These are phyloP conservation scores for Uromys caudimaculatus DNA, from an alignment of 2,797 vertebrate species.

Conservation along the genomic window DNA sequence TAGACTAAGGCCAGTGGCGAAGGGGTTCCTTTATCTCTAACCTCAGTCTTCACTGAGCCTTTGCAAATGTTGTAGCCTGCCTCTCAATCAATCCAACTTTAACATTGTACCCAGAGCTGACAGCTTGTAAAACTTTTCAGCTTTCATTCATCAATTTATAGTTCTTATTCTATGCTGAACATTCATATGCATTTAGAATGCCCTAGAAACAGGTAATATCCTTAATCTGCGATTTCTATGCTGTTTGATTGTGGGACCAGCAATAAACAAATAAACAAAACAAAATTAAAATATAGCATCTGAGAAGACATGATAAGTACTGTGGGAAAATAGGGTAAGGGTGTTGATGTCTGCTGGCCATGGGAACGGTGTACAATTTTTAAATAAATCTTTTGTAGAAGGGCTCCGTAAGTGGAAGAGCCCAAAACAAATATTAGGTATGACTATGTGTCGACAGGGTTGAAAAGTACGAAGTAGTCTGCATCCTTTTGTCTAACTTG, in stretches of 20 bases:
- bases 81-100: neutral
- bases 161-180: neutral
- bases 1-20: neutral
- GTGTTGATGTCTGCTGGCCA: neutral
- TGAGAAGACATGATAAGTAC: neutral
- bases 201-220: neutral
- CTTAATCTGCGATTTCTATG: neutral
- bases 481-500: constrained; percentile 25
- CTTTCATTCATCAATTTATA: neutral
- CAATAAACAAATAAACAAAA: neutral
- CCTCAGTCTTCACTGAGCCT: neutral
- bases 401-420: constrained; percentile 3
- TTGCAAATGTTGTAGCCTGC: neutral
- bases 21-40: neutral
- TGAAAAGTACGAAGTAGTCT: constrained; percentile 5
- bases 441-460: neutral
- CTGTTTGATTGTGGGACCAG: neutral
- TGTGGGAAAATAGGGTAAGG: neutral
- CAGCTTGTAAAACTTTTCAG: neutral
- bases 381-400: neutral
- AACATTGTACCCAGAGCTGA: neutral
- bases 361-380: constrained; percentile 40
- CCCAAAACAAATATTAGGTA: neutral
- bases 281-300: neutral
- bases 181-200: neutral